phyloP scores from a whole-genome alignment of 53 echinoderm and acorn worm genomes.

The Zoroaster sp. region DNA sequence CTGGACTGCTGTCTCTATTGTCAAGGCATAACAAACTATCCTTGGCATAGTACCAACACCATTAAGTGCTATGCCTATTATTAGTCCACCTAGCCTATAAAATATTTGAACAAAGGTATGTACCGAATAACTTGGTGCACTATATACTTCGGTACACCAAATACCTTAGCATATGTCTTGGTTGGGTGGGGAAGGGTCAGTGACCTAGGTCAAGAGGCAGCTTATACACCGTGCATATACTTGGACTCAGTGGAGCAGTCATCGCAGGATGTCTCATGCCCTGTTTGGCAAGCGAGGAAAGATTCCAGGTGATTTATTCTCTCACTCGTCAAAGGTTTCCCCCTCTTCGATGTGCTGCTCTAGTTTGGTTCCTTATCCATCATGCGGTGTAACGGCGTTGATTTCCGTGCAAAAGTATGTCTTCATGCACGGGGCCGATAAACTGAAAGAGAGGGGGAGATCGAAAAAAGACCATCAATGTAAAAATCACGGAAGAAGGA shows the following conservation, averaged over 20 bases:
- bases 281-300: conserved; percentile 13
- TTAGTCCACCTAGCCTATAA: too few species aligned
- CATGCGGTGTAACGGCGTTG: neutral
- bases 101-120: too few species aligned
- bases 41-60: too few species aligned
- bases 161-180: conserved; percentile 22
- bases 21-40: too few species aligned
- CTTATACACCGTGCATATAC: too few species aligned
- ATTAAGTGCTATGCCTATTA: too few species aligned
- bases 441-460: neutral
- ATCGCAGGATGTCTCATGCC: neutral
- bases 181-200: conserved; percentile 35
- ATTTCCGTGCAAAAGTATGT: conserved; percentile 6
- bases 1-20: too few species aligned
- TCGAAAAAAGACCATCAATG: too few species aligned
- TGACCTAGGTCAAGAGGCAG: conserved; percentile 15
- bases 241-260: too few species aligned
- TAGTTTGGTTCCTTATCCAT: neutral
- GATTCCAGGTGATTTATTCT: neutral
- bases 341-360: neutral
- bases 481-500: too few species aligned
- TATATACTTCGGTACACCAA: neutral
- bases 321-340: conserved; percentile 11
- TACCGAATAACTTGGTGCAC: too few species aligned
- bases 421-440: neutral